These are phyloP conservation scores for Hippotragus niger DNA, from an alignment of 2,113 vertebrate species.

Conservation along the genomic window DNA sequence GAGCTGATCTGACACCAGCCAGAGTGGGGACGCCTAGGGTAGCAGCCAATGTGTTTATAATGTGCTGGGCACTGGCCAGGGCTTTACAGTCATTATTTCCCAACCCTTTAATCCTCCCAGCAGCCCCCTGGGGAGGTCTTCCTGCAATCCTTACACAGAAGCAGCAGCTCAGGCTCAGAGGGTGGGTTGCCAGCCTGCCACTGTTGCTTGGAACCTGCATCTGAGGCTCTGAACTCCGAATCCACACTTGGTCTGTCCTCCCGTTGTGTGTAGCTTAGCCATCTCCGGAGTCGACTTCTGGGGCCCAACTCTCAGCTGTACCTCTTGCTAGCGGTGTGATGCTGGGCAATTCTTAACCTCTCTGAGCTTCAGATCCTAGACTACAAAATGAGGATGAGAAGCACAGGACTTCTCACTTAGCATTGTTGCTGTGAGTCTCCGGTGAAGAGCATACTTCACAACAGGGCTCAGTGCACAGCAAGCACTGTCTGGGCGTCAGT, in stretches of 20 bases:
- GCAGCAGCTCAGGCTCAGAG: neutral
- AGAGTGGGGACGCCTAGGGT: rapidly evolving
- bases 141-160: neutral
- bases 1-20: neutral
- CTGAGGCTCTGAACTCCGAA: neutral
- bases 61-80: neutral
- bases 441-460: neutral
- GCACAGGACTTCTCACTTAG: neutral
- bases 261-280: neutral
- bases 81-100: neutral
- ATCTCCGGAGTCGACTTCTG: neutral
- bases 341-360: neutral
- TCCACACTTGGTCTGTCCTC: rapidly evolving
- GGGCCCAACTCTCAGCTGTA: neutral
- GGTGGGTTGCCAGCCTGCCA: neutral
- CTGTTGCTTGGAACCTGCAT: neutral
- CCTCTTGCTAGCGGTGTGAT: too few relatives aligned
- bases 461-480: neutral
- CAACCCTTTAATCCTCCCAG: neutral
- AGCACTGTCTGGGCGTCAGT: neutral
- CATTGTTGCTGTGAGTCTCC: neutral
- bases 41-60: neutral
- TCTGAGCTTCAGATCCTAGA: neutral
- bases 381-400: neutral
- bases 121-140: neutral